A percentile compares a stretch with the other conserved stretches of the same genome.
These are phyloP conservation scores for Gephyroberyx darwinii DNA, from an alignment of 2,797 vertebrate genomes.

Conservation along the genomic window DNA sequence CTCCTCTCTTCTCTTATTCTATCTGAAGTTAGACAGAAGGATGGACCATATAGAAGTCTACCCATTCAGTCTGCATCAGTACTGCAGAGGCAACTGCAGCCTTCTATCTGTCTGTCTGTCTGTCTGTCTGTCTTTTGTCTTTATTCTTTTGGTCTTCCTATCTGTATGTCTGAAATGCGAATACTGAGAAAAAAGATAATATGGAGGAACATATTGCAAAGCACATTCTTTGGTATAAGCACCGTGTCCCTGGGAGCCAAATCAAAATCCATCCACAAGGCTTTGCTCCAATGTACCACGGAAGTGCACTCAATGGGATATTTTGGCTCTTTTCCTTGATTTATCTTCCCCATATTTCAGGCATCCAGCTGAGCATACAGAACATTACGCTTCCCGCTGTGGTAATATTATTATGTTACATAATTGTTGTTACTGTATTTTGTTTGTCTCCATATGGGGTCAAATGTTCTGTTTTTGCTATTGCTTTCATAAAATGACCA, in stretches of 20 bases:
- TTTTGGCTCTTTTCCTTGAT: neutral
- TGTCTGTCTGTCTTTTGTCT: neutral
- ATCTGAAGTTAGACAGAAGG: too few relatives aligned
- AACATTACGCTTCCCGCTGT: constrained; percentile 8
- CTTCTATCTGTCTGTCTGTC: neutral
- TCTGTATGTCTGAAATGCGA: neutral
- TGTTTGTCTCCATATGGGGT: constrained; percentile 30
- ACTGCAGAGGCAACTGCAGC: neutral
- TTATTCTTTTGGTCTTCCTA: neutral
- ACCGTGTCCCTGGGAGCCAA: neutral
- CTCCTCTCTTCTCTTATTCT: neutral
- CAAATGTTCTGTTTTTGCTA: neutral
- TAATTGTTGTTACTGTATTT: constrained; percentile 27
- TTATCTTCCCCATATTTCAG: constrained; percentile 58
- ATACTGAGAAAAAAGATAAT: too few relatives aligned
- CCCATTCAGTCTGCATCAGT: too few relatives aligned
- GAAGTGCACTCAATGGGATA: neutral
- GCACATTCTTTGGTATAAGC: neutral
- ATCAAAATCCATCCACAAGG: neutral
- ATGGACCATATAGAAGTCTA: too few relatives aligned
- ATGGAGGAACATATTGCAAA: too few relatives aligned
- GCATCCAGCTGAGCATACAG: constrained; percentile 81
- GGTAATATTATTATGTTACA: constrained; percentile 13
- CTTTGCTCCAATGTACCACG: neutral
- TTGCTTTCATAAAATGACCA: neutral